Evolutionary conservation across 92 coral and sea anemone species (phyloP), one percentile per base, ranked within the genome.

Genomic region (Anthopleura xanthogrammica): DNA sequence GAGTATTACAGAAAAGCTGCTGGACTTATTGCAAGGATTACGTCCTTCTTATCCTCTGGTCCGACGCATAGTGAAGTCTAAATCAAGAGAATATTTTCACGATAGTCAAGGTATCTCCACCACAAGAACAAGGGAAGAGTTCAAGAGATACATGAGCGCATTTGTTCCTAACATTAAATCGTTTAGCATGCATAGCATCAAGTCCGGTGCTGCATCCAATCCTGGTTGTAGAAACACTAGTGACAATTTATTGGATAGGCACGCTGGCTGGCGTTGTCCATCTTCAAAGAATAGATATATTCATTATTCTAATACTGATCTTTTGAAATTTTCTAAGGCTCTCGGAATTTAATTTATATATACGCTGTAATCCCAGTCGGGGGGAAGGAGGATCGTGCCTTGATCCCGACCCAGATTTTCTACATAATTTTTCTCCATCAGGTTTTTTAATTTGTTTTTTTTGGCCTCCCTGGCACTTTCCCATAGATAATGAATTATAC

Each of bases 341-440:
- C 41, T 83, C 8, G 84, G 84, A 5, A 64, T 80, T 56, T 80
- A 80, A 41, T 20, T 60, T 29, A 29, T 29, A 29, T 29, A 29
- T 29, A 29, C 36, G 36, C 36, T 29, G 36, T 29, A 29, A 29
- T 85, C 75, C 80, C 77, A 50, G 90, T 80, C 77, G 85, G 88
- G 93, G 88, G 83, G 83, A 72, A 55, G 77, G 78, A 29, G 82
- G 29, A 60, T 76, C 82, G 66, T 75, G 88, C 79, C 92, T 83
- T 82, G 85, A 90, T 75, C 90, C 85, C 90, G 83, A 76, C 88
- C 93, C 83, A 87, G 93, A 85, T 90, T 90, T 89, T 90, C 90
- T 89, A 74, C 66, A 11, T 29, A 50, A 58, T 84, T 80, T 85
- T 77, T 78, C 82, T 57, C 81, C 12, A 68, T 23, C 58, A 79